Evolutionary conservation across 2,888 invertebrate genomes (phyloP).

Genomic region (Tuta absoluta): DNA sequence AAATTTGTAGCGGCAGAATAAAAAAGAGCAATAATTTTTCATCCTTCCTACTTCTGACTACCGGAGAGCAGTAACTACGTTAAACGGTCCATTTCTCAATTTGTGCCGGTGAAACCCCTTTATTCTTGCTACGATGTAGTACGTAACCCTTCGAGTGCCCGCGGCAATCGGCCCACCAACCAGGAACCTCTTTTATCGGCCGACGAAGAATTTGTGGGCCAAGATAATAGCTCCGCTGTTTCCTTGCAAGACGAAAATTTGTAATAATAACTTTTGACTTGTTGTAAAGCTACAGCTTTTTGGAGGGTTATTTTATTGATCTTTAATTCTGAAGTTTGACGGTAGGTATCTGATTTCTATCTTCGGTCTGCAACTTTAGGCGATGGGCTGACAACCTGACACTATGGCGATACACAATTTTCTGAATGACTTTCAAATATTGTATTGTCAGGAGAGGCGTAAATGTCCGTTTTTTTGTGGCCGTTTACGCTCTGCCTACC

Average conservation of each 20-base stretch:
- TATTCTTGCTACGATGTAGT: slow-evolving; percentile 46
- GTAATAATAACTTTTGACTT: slow-evolving; percentile 12
- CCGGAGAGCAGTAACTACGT: slow-evolving; percentile 74
- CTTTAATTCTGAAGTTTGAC: too few species aligned
- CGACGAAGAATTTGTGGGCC: slow-evolving; percentile 51
- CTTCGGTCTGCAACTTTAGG: too few species aligned
- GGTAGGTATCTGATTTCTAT: too few species aligned
- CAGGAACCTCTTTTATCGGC: slow-evolving; percentile 68
- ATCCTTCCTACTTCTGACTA: slow-evolving; percentile 63
- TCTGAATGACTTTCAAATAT: too few species aligned
- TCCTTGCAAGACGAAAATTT: slow-evolving; percentile 22
- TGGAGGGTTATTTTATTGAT: background rate
- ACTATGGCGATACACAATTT: too few species aligned
- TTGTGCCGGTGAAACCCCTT: slow-evolving; percentile 66
- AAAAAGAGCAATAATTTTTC: slow-evolving; percentile 72
- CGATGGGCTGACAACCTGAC: too few species aligned
- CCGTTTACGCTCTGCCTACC: too few species aligned
- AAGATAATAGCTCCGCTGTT: slow-evolving; percentile 23
- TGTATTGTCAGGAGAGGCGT: too few species aligned
- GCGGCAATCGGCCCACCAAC: slow-evolving; percentile 52
- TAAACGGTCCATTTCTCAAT: slow-evolving; percentile 82
- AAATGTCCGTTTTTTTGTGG: too few species aligned
- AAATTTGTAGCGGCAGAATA: slow-evolving; percentile 49
- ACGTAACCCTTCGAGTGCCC: slow-evolving; percentile 62
- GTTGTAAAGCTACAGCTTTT: slow-evolving; percentile 10